Conservation (phyloP, 2,888 invertebrate species). For the Lepidonotus clava region DNA sequence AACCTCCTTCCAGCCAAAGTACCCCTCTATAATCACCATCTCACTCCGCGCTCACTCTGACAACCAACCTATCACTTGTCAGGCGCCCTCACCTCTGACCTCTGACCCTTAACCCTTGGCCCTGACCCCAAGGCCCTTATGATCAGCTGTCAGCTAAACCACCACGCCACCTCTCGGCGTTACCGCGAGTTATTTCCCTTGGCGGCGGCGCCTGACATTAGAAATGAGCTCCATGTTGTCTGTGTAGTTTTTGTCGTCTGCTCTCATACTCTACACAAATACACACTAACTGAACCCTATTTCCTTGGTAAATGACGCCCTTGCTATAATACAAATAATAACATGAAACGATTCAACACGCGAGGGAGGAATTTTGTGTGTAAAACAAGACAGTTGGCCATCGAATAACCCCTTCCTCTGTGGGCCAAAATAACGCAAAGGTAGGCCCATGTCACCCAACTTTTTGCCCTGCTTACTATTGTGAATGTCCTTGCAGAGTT, state of each 20-base stretch:
- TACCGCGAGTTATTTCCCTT: neutral
- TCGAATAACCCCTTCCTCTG: too few relatives aligned
- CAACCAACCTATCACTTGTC: constrained; percentile 47
- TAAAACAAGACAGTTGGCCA: too few relatives aligned
- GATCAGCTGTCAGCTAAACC: constrained; percentile 3
- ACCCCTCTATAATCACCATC: constrained; percentile 27
- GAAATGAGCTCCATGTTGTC: neutral
- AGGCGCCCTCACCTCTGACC: constrained; percentile 13
- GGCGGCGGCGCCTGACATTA: neutral
- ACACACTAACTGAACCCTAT: too few relatives aligned
- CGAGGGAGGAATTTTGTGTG: too few relatives aligned
- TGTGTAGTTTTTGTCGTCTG: neutral
- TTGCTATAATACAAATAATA: too few relatives aligned
- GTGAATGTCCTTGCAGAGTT: too few relatives aligned
- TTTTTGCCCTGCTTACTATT: too few relatives aligned
- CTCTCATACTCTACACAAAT: too few relatives aligned
- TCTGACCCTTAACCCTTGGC: constrained; percentile 1
- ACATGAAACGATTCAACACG: too few relatives aligned
- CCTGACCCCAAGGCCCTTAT: neutral
- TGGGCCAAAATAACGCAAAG: too few relatives aligned
- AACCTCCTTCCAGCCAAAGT: neutral
- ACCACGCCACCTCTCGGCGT: neutral
- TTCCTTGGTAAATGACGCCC: too few relatives aligned
- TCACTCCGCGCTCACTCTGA: constrained; percentile 28
- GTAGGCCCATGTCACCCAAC: too few relatives aligned